Conservation (phyloP, 2,797 vertebrate genomes). For the Silurus aristotelis region DNA sequence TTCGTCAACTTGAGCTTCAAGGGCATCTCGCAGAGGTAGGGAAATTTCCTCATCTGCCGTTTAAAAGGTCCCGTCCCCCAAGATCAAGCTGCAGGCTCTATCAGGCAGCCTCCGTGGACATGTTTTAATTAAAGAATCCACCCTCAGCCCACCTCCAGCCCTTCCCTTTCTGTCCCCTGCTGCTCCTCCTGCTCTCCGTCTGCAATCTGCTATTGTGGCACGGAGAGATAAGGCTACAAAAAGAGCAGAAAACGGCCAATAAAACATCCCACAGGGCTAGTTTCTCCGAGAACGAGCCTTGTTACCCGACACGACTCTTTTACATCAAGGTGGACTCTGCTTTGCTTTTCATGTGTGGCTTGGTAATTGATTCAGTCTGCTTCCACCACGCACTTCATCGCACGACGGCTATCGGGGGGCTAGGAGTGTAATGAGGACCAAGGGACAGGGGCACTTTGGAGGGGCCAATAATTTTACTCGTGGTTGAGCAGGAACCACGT, state of each 20-base stretch:
- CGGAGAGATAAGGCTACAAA: constrained; percentile 42
- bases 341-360: constrained; percentile 73
- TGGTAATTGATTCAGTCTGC: constrained; percentile 74
- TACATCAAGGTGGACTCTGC: constrained; percentile 65
- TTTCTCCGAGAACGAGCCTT: constrained; percentile 63
- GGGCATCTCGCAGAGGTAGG: constrained; percentile 14
- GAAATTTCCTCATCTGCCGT: constrained; percentile 23
- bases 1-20: neutral
- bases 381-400: constrained; percentile 68
- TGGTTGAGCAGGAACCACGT: neutral
- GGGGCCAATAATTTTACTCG: neutral
- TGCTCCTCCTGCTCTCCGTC: constrained; percentile 4
- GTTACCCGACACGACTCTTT: constrained; percentile 61
- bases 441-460: constrained; percentile 21
- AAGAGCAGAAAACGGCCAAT: constrained; percentile 55
- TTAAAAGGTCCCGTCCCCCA: constrained; percentile 38
- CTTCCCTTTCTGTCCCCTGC: constrained; percentile 17
- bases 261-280: constrained; percentile 57
- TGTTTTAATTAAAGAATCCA: constrained; percentile 49
- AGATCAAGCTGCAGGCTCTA: constrained; percentile 27
- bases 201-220: constrained; percentile 34
- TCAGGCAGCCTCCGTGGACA: constrained; percentile 16
- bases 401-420: constrained; percentile 66
- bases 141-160: constrained; percentile 42
- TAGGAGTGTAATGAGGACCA: constrained; percentile 66